phyloP scores from a whole-genome alignment of 2,888 invertebrate species.

The Amphipyra berbera region DNA sequence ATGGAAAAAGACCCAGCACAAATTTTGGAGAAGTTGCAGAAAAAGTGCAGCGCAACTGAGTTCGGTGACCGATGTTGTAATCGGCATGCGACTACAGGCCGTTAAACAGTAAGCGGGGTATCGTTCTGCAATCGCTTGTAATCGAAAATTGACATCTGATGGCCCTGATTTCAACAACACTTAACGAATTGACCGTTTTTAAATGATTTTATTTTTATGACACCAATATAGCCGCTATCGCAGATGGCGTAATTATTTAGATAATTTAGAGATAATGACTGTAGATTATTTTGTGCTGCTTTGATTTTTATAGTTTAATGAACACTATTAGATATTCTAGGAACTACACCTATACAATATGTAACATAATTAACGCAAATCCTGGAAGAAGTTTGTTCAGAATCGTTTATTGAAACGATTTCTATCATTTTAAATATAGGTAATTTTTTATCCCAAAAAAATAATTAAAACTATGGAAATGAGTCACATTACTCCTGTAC shows the following conservation, averaged over 20 bases:
- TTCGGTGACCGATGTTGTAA: constrained; percentile 13
- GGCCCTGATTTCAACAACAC: constrained; percentile 30
- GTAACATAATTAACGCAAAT: too few species aligned
- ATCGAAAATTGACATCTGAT: constrained; percentile 15
- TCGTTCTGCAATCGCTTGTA: constrained; percentile 31
- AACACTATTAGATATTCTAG: background rate
- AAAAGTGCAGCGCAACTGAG: constrained; percentile 8
- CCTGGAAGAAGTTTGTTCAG: too few species aligned
- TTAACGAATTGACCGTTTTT: constrained; percentile 14
- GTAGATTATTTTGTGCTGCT: background rate
- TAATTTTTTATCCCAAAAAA: too few species aligned
- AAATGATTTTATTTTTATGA: constrained; percentile 22
- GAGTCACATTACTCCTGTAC: too few species aligned
- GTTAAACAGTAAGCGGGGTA: constrained; percentile 14
- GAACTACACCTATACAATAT: too few species aligned
- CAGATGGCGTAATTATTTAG: constrained; percentile 28
- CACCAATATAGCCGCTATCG: constrained; percentile 30
- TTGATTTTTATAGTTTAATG: background rate
- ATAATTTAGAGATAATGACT: constrained; percentile 16
- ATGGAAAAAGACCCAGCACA: constrained; percentile 28
- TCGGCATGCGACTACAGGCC: constrained; percentile 10
- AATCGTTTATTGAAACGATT: too few species aligned
- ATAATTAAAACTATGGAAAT: too few species aligned
- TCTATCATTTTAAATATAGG: too few species aligned
- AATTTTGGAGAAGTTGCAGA: constrained; percentile 13